Evolutionary conservation across 2,797 vertebrate species (phyloP).

Genomic region (Fratercula arctica): DNA sequence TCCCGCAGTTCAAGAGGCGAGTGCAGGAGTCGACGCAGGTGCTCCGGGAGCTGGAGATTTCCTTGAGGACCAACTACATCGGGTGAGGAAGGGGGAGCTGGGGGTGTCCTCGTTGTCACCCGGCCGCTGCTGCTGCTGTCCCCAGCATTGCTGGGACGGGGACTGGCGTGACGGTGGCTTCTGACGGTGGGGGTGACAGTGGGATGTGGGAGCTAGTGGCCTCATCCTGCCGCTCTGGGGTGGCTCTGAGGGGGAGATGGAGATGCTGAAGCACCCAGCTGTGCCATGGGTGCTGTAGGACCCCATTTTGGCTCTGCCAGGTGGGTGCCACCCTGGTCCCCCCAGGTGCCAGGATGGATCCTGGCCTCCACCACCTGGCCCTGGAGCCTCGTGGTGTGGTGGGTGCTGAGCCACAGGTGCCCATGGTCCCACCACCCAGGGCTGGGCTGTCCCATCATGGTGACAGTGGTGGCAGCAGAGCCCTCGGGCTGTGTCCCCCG

Average conservation of each 20-base stretch:
- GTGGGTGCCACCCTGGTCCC: background rate
- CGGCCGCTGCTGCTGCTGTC: accelerated
- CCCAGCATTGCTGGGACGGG: accelerated
- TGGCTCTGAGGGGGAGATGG: background rate
- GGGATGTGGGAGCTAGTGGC: background rate
- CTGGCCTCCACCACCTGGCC: background rate
- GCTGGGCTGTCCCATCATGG: background rate
- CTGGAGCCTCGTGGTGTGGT: no score
- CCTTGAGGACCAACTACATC: slow-evolving; percentile 93
- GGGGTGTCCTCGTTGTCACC: background rate
- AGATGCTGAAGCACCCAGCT: background rate
- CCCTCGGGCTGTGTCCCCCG: accelerated
- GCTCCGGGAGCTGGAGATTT: slow-evolving; percentile 93
- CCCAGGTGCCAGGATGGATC: background rate
- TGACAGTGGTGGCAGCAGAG: background rate
- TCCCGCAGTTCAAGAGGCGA: slow-evolving; percentile 87
- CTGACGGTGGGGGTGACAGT: background rate
- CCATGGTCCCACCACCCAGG: background rate
- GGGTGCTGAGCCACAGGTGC: background rate
- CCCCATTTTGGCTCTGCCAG: background rate
- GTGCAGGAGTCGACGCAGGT: slow-evolving; percentile 90
- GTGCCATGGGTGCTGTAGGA: background rate
- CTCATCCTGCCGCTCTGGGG: background rate
- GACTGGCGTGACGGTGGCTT: background rate
- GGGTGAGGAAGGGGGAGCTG: slow-evolving; percentile 79